Evolutionary conservation across 1,140 invertebrate species (phyloP), one percentile per base, ranked within the genome.

Genomic region (Acromyrmex echinatior): DNA sequence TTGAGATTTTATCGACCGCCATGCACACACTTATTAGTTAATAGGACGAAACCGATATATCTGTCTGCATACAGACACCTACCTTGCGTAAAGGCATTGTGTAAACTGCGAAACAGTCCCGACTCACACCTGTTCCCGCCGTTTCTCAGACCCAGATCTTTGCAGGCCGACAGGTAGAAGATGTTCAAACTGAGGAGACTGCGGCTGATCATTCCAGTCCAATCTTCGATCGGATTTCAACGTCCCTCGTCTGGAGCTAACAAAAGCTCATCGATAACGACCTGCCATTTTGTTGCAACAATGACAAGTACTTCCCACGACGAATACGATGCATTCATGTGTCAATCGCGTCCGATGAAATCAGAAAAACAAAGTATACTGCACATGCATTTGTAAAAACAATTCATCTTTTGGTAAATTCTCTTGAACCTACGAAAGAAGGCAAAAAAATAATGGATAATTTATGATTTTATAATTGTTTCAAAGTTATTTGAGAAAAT

Each of bases 71-170:
- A 71, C 62, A 28, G 45, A 87, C 70, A 49, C 62, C 53, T 86
- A 49, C 53, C 53, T 86, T 62, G 66, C 56, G 76, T 68, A 51
- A 73, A 71, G 14, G 70, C 56, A 21, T 45, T 45, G 39, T 49
- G 31, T n/a, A 31, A 18, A 49, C 35, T 66, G 56, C 56, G 39
- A 86, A 87, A 87, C 62, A 60, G 21, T 76, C 73, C 53, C 80
- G 88, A 87, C 89, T 88, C 89, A 77, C 90, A 90, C 90, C 86
- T 91, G 89, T 91, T 88, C 81, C 60, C 56, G 35, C 53, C 84
- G 80, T 85, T 78, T 86, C 87, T 84, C 79, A 74, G 65, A 16
- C 12, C 56, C 60, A 71, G 76, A 88, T 79, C 58, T 81, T 60
- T 66, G n/a, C 79, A 84, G 62, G 66, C 78, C 80, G 78, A 87